A percentile compares a stretch with the other conserved stretches of the same genome.
phyloP scores from a whole-genome alignment of 1,140 invertebrate species.

The Coenobita brevimanus region DNA sequence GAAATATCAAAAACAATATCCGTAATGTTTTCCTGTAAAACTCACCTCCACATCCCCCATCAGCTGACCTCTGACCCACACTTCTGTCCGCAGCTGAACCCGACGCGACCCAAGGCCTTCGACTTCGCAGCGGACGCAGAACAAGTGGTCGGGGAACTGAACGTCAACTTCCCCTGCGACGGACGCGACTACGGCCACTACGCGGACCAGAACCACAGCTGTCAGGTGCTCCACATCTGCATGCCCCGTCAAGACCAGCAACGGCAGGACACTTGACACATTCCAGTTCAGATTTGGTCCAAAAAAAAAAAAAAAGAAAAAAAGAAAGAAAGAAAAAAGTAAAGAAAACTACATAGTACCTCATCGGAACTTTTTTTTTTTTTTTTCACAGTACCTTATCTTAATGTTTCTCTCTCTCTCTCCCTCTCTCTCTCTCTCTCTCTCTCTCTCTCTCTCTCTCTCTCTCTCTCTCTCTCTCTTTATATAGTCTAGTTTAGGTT shows the following conservation, averaged over 20 bases:
- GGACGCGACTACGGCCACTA: constrained; percentile 87
- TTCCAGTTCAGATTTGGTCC: constrained; percentile 47
- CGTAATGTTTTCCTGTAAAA: background rate
- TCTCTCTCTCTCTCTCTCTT: too few species aligned
- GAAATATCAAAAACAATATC: background rate
- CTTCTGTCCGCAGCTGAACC: constrained; percentile 32
- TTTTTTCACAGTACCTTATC: background rate
- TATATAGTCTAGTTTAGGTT: too few species aligned
- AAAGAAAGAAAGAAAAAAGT: too few species aligned
- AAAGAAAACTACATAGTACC: background rate
- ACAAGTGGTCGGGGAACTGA: constrained; percentile 33
- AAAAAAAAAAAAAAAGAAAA: too few species aligned
- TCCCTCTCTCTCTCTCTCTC: too few species aligned
- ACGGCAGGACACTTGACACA: constrained; percentile 41
- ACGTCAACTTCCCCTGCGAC: constrained; percentile 80
- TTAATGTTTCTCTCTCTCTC: too few species aligned
- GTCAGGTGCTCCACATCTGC: constrained; percentile 90
- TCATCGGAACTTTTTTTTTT: background rate
- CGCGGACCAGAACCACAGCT: constrained; percentile 89
- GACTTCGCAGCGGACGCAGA: constrained; percentile 54
- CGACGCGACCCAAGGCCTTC: constrained; percentile 39
- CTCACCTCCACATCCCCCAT: too few species aligned
- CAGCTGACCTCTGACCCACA: background rate
- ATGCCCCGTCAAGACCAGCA: constrained; percentile 75
- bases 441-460: too few species aligned